Evolutionary conservation across 2,888 invertebrate species (phyloP), one percentile per base, ranked within the genome.

Genomic region (Horisme vitalbata): DNA sequence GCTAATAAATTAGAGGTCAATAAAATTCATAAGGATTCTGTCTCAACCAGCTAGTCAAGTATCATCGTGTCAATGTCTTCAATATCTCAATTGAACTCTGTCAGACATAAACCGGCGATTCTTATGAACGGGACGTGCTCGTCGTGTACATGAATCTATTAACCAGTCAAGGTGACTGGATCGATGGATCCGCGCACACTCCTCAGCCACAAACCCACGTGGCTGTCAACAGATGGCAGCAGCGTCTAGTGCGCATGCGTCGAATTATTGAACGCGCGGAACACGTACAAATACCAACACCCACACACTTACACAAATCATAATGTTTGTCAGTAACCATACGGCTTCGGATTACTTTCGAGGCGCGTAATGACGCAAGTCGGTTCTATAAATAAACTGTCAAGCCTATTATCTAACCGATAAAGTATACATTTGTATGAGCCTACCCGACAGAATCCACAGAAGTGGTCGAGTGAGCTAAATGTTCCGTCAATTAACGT

Each of bases 211-310:
- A 23, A 27, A 52, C 65, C 67, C 71, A 87, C 88, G 87, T 87
- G 86, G 72, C 71, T 57, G 72, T 77, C 85, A 80, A 85, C 85
- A 88, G 88, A 87, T 87, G 87, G 87, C 88, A 69, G 74, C 79
- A 68, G 57, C 50, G 18, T 64, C 62, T 71, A 75, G 58, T 57
- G 71, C 87, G 88, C 88, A 87, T 85, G 88, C 79, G 75, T 68
- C 57, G 64, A 50, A 63, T 69, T 88, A 89, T 89, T 86, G 88
- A 88, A 66, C 86, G 49, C 10, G 23, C 76, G 71, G 65, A 75
- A 50, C 79, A 75, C 74, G 64, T 61, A 45, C 33, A 41, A 36
- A 33, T 36, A 38, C 23, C 46, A 53, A 57, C 68, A 65, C 70
- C 72, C 67, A 50, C 63, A 59, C 53, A 53, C 57, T 66, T 71